phyloP scores from a whole-genome alignment of 2,888 invertebrate genomes.

The Athalia circularis region DNA sequence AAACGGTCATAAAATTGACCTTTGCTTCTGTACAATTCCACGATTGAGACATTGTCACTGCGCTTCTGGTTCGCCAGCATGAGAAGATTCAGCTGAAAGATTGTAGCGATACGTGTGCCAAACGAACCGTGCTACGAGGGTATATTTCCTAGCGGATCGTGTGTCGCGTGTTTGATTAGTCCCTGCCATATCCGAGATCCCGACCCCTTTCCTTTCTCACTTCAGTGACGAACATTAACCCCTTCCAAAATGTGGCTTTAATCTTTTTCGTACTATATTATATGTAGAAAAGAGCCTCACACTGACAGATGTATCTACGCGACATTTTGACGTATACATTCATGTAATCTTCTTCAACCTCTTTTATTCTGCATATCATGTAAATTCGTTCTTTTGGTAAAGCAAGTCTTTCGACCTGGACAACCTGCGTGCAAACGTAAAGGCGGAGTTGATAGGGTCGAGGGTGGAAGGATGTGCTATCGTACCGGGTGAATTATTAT shows the following conservation, averaged over 20 bases:
- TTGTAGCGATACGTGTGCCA: constrained; percentile 28
- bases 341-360: constrained; percentile 2
- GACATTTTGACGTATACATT: constrained; percentile 25
- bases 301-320: background rate
- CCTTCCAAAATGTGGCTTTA: background rate
- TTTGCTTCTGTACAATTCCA: background rate
- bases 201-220: background rate
- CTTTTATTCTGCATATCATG: background rate
- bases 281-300: background rate
- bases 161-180: constrained; percentile 29
- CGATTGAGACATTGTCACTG: constrained; percentile 33
- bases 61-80: background rate
- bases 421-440: background rate
- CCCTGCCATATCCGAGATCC: background rate
- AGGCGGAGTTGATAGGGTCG: background rate
- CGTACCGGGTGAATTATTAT: constrained; percentile 10
- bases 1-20: constrained; percentile 44
- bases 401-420: background rate
- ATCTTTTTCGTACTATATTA: background rate
- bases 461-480: background rate
- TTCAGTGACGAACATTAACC: background rate
- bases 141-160: constrained; percentile 12
- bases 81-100: constrained; percentile 46
- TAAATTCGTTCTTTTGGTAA: constrained; percentile 12
- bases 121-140: constrained; percentile 34